phyloP scores from a whole-genome alignment of 2,888 invertebrate genomes.

The Heteromyza rotundicornis region DNA sequence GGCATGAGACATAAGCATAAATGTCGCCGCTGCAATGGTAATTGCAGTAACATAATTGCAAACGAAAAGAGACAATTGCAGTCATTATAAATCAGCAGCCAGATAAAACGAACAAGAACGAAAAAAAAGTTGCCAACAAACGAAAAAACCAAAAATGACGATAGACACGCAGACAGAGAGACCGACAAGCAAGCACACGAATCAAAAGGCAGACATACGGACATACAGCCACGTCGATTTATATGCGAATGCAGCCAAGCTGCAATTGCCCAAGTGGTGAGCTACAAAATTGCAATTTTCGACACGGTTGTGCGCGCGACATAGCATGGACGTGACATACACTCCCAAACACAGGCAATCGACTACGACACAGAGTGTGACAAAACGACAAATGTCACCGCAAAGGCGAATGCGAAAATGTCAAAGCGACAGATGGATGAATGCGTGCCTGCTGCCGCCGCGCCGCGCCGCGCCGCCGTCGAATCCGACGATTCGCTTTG shows the following conservation, averaged over 20 bases:
- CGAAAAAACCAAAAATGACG: not conserved
- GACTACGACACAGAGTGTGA: constrained; percentile 6
- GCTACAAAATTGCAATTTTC: constrained; percentile 3
- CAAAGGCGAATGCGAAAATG: not conserved
- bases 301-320: not conserved
- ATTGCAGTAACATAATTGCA: not conserved
- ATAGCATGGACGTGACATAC: not conserved
- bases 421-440: not conserved
- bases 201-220: constrained; percentile 5
- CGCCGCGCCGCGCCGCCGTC: too few species aligned
- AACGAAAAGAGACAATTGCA: not conserved
- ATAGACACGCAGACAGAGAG: constrained; percentile 5
- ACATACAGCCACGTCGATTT: constrained; percentile 1
- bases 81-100: constrained; percentile 17
- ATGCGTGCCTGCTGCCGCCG: too few species aligned
- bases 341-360: not conserved
- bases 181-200: constrained; percentile 19
- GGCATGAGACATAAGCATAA: not conserved
- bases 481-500: not conserved
- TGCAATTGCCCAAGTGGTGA: constrained; percentile 14
- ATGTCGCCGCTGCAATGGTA: not conserved
- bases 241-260: constrained; percentile 7
- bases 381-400: not conserved
- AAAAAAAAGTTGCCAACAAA: not conserved
- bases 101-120: constrained; percentile 1